Conservation (phyloP, 1,140 invertebrate species). For the Saccostrea glomerata region DNA sequence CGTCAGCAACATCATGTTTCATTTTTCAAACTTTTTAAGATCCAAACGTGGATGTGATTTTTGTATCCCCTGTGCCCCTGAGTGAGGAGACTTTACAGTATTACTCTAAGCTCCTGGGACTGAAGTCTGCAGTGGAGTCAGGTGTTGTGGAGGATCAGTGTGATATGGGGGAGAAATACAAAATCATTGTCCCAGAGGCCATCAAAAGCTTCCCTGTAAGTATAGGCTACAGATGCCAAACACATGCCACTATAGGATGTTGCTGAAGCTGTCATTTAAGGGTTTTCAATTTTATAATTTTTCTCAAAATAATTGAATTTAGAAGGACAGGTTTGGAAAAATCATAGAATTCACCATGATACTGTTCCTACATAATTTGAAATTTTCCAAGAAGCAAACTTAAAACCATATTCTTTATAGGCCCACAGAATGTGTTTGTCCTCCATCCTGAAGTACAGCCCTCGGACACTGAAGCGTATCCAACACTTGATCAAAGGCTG, state of each 20-base stretch:
- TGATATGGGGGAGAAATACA: slow-evolving; percentile 75
- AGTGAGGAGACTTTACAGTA: slow-evolving; percentile 79
- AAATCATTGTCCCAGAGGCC: slow-evolving; percentile 78
- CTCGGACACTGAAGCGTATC: slow-evolving; percentile 73
- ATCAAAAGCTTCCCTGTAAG: slow-evolving; percentile 79
- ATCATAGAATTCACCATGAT: too few species aligned
- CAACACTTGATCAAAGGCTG: slow-evolving; percentile 76
- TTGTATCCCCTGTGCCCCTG: slow-evolving; percentile 76
- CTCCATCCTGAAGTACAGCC: slow-evolving; percentile 78
- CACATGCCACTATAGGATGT: too few species aligned
- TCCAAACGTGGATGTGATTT: slow-evolving; percentile 80
- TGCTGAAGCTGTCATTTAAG: too few species aligned
- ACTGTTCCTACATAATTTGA: too few species aligned
- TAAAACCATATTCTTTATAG: slow-evolving; percentile 62
- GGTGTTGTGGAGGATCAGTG: slow-evolving; percentile 76
- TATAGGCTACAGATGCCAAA: background rate
- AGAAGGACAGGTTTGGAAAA: too few species aligned
- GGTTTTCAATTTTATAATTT: too few species aligned
- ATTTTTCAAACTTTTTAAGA: slow-evolving; percentile 66
- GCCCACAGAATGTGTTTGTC: slow-evolving; percentile 78
- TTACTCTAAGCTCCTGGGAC: slow-evolving; percentile 77
- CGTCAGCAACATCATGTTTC: too few species aligned
- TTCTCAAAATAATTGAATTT: too few species aligned
- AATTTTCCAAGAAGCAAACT: too few species aligned
- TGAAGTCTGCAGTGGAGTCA: slow-evolving; percentile 74